Evolutionary conservation across 2,888 invertebrate genomes (phyloP), one percentile per base, ranked within the genome.

Genomic region (Platycnemis pennipes): DNA sequence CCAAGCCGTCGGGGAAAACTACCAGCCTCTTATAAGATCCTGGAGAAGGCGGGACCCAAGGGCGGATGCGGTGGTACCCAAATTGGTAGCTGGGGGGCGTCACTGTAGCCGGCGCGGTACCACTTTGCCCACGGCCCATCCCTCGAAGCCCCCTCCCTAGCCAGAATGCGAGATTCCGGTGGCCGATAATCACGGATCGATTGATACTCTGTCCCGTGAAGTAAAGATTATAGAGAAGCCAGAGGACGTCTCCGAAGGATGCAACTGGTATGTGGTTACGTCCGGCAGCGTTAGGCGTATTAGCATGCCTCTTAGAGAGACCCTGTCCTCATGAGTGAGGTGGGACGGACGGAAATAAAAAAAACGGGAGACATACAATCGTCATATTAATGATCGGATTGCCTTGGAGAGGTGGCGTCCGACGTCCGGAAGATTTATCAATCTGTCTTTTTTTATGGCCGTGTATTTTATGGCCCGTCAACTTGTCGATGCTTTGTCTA

Each of bases 111-210:
- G 37, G 37, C 77, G 26, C 26, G 69, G 22, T 26, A n/a, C 69
- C 45, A 2, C 42, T 91, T 91, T 63, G 22, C 22, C 31, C 1
- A 37, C 37, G 89, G 42, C 22, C 63, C 69, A 44, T 44, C 42
- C 56, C 44, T 69, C 44, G 44, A 31, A 63, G 44, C 91, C 44
- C 63, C 42, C 19, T 26, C 44, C 37, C 22, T 22, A 8, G 7
- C 63, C 26, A 42, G 22, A 13, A 37, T 63, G 91, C 42, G 69
- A 77, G 77, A 77, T 77, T 77, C 69, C 63, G 46, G 87, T 26
- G n/a, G 45, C 91, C 44, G 91, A 63, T 91, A 91, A 91, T 91
- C 63, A 69, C 63, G 22, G 22, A 31, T 91, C 89, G 53, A 91
- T 91, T 63, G 91, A 69, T 63, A 91, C 42, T 13, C 26, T 26